Base-by-base conservation (phyloP, 2,888 invertebrate genomes). In the Furcula furcula region DNA sequence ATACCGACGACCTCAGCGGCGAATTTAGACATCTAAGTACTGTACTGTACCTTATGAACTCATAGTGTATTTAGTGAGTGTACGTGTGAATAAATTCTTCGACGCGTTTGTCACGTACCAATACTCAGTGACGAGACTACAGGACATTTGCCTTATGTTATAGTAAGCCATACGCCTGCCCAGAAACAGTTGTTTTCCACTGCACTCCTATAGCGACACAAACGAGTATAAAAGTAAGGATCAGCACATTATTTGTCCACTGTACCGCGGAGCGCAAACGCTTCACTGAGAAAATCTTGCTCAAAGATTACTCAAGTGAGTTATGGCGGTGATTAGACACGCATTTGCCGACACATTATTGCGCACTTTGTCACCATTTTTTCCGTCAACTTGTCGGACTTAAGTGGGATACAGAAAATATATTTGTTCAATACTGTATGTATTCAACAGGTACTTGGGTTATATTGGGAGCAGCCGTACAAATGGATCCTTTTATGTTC, bases 221-320 rank as follows among this genome's bases (percentile, higher is more conserved):
- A n/a, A n/a, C 21, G 27, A 47, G 42, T 32, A 46, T 36, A 33
- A 11, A 21, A 39, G 25, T 25, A 30, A 34, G 20, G 36, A 34
- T 43, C 46, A 40, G 41, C 47, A 32, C 42, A 13, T 31, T 59
- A 63, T 60, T 57, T 63, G 61, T 54, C 54, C 46, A 57, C 48
- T 59, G 59, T 42, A 36, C 45, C 43, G 25, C 36, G 36, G 25
- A 46, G 37, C 31, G 40, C 40, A 33, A 54, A 31, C 31, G 32
- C 29, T 36, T 10, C 31, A 32, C 26, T 23, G 20, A 42, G 30
- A 26, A 26, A 40, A 49, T 36, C 35, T 26, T 41, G 33, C 36
- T n/a, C 23, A 18, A 33, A 42, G 35, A 42, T 53, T 46, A 36
- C 41, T 31, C 19, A n/a, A n/a, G 38, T 39, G 36, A 60, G 39